Evolutionary conservation across 2,888 invertebrate genomes (phyloP), one percentile per base, ranked within the genome.

Genomic region (Ypsolopha sequella): DNA sequence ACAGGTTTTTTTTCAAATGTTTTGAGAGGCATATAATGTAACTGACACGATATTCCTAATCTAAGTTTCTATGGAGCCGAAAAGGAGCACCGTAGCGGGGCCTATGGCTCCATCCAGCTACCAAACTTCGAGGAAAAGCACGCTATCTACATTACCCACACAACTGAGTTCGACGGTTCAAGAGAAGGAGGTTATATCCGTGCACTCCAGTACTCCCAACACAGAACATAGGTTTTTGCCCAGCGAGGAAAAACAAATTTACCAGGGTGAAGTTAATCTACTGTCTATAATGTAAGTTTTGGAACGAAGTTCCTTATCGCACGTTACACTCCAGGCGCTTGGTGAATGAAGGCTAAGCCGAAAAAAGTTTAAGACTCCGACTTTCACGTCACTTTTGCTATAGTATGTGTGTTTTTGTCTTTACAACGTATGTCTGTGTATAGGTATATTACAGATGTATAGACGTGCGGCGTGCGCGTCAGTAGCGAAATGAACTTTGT

Each of bases 211-310:
- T 55, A 68, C 73, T 13, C 85, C 85, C 24, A 57, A 67, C n/a
- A 50, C 73, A 9, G 82, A 85, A 60, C 68, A 62, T 45, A 68
- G 68, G 24, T 64, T 70, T 13, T 65, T 62, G 54, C 66, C 69
- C 44, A 64, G 62, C 52, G 77, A 78, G 61, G 72, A 80, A 57
- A 71, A 66, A 55, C 84, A 82, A 67, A 60, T 80, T 38, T 80
- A 73, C 60, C 70, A 75, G 54, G 85, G 82, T 52, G 74, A 76
- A 53, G 72, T 86, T 13, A 84, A 86, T 59, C 61, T 85, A 14
- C 67, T 85, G 46, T 80, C 80, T 38, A 70, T 81, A 48, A 75
- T 84, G 85, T 84, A 66, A 63, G 78, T 66, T 36, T n/a, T 10
- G 14, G 8, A 41, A 33, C 6, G 33, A 24, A 36, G 36, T 11